Evolutionary conservation across 2,113 vertebrate genomes (phyloP).

Genomic region (Cebidichthys violaceus): DNA sequence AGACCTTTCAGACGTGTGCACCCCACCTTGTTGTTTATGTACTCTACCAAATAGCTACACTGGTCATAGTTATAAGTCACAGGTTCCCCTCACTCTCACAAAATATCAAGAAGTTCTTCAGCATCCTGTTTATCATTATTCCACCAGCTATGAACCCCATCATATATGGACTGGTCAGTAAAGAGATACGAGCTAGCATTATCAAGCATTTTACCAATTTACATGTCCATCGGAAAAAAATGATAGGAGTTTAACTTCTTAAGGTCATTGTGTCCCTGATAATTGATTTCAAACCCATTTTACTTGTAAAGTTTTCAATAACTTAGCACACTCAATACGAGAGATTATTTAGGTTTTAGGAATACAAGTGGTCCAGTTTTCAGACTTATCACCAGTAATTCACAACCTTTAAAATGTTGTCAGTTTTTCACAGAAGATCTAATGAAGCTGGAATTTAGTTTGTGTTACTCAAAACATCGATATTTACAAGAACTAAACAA

Average conservation of each 20-base stretch:
- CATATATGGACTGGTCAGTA: slow-evolving; percentile 73
- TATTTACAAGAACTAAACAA: background rate
- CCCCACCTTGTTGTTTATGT: slow-evolving; percentile 67
- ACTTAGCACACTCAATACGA: background rate
- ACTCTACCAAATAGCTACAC: slow-evolving; percentile 12
- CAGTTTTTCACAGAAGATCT: background rate
- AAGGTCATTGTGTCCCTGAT: background rate
- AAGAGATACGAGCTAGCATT: slow-evolving; percentile 64
- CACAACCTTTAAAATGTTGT: background rate
- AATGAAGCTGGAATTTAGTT: background rate
- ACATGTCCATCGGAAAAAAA: background rate
- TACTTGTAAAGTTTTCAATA: background rate
- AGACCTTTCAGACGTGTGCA: slow-evolving; percentile 69
- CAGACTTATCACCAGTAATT: background rate
- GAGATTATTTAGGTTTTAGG: background rate
- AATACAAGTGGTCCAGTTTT: background rate
- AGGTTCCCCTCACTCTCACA: slow-evolving; percentile 46
- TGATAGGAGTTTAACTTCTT: background rate
- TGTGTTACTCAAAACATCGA: background rate
- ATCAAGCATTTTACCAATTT: slow-evolving; percentile 9
- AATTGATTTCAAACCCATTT: background rate
- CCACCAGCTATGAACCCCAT: slow-evolving; percentile 68
- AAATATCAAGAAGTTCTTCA: slow-evolving; percentile 69
- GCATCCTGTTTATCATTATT: slow-evolving; percentile 59
- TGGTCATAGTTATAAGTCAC: slow-evolving; percentile 43